Evolutionary conservation across 2,797 vertebrate genomes (phyloP), one percentile per base, ranked within the genome.

Genomic region (Bradypus variegatus): DNA sequence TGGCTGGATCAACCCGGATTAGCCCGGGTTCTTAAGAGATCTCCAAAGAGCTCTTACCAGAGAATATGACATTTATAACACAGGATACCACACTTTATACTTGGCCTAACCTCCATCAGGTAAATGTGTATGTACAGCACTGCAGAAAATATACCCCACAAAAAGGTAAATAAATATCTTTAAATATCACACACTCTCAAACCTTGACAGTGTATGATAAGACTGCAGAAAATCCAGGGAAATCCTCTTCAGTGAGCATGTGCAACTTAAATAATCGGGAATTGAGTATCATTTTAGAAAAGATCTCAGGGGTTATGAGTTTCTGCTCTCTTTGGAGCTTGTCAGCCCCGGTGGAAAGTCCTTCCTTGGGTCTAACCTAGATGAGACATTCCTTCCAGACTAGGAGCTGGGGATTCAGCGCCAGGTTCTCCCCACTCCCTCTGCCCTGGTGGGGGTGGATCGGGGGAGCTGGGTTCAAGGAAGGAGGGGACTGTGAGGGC

Each of bases 31-130:
- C 70, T 21, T 48, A 6, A 73, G 53, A 79, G 12, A 19, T 67
- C 21, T 75, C 41, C 29, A 16, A 70, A 50, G 38, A 89, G 58
- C 76, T 72, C 27, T 38, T 18, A 7, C 60, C 31, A 0, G 33
- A 11, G 16, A 33, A 64, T 21, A 8, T 4, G 58, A 94, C 70
- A 64, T 36, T 77, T 45, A 19, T 91, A 58, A 50, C 50, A 45
- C 7, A 45, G 58, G 29, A 1, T 12, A 11, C 0, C 8, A 15
- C 1, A 11, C 60, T 23, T 2, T 41, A 27, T 12, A 11, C 64
- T 21, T 77, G 48, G 31, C 23, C 55, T 62, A 14, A 58, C 36
- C 81, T 77, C 76, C 25, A 18, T 36, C 11, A 0, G 12, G 78
- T 65, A 19, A 88, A 41, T 15, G 15, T 16, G 19, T 38, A 21